Evolutionary conservation across 2,113 vertebrate species (phyloP).

Genomic region (Bostrychus sinensis): DNA sequence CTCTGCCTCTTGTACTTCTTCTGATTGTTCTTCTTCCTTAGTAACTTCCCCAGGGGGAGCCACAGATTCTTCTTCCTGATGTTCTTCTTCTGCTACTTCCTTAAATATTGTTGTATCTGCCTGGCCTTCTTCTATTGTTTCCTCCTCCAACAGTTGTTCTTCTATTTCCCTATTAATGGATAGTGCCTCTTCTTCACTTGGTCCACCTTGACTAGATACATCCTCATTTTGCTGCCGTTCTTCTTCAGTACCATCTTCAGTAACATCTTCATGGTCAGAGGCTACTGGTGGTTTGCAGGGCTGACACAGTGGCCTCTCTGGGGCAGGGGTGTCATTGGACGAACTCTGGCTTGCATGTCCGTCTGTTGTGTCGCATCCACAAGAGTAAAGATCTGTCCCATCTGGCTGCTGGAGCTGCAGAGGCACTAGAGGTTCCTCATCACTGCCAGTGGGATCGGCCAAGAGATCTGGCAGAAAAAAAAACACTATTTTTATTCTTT

Average conservation of each 20-base stretch:
- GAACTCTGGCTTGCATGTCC: conserved; percentile 72
- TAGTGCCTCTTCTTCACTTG: conserved; percentile 21
- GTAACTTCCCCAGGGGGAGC: conserved; percentile 20
- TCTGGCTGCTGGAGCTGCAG: conserved; percentile 75
- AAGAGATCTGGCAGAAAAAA: conserved; percentile 27
- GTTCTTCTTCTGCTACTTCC: conserved; percentile 43
- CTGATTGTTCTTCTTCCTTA: conserved; percentile 26
- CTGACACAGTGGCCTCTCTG: conserved; percentile 72
- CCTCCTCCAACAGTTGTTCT: conserved; percentile 20
- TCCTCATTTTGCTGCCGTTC: background rate
- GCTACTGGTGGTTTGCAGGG: conserved; percentile 60
- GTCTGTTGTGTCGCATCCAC: conserved; percentile 69
- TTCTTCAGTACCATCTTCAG: conserved; percentile 14
- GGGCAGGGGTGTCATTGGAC: conserved; percentile 82
- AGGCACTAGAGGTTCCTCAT: conserved; percentile 71
- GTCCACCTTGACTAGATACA: background rate
- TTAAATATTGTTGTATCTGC: conserved; percentile 1
- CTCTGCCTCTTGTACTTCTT: background rate
- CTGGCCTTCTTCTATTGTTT: conserved; percentile 25
- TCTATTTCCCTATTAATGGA: conserved; percentile 39
- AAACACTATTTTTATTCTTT: background rate
- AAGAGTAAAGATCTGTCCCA: conserved; percentile 67
- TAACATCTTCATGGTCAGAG: background rate
- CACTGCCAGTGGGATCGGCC: conserved; percentile 55
- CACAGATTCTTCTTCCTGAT: conserved; percentile 20